Evolutionary conservation across 2,888 invertebrate genomes (phyloP), one percentile per base, ranked within the genome.

Genomic region (Tetrapedia diversipes): DNA sequence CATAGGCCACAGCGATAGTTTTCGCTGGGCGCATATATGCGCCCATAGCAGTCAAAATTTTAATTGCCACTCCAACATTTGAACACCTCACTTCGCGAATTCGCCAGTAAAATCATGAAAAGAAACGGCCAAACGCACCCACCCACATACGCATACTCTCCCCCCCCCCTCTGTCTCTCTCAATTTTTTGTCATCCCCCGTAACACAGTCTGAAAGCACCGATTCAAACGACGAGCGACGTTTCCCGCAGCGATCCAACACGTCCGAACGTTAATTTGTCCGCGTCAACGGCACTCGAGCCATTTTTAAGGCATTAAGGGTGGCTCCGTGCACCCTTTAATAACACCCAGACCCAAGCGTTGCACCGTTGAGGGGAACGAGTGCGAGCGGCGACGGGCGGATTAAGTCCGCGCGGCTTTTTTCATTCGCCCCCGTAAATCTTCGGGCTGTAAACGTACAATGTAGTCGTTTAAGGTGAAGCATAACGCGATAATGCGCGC

Each of bases 401-500:
- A 79, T 82, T 82, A 82, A 68, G 70, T 68, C 61, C 72, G 45
- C 54, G 68, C 73, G 51, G 60, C 53, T 80, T 73, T 80, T 78
- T 71, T 67, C 71, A 67, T 76, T 78, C 61, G 39, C 22, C n/a
- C 7, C n/a, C 66, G 81, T 73, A 81, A 83, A 81, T 83, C 64
- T 69, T 64, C 63, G 45, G n/a, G 53, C 57, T 54, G 76, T 70
- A 66, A 81, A 74, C 74, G 83, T 79, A 77, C 81, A 78, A 81
- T 74, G 76, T 63, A 76, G 82, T 73, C 83, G 77, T 83, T 81
- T 73, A 80, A 79, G 60, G 73, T 64, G 61, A 75, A 73, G 76
- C 84, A 81, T 77, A 79, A 81, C 83, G 81, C 79, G 84, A 84
- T 82, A 84, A 84, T 82, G 73, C 60, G 67, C 43, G 4, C 16